These are phyloP conservation scores for Lethocerus indicus DNA, from an alignment of 1,140 invertebrate genomes.

Conservation along the genomic window DNA sequence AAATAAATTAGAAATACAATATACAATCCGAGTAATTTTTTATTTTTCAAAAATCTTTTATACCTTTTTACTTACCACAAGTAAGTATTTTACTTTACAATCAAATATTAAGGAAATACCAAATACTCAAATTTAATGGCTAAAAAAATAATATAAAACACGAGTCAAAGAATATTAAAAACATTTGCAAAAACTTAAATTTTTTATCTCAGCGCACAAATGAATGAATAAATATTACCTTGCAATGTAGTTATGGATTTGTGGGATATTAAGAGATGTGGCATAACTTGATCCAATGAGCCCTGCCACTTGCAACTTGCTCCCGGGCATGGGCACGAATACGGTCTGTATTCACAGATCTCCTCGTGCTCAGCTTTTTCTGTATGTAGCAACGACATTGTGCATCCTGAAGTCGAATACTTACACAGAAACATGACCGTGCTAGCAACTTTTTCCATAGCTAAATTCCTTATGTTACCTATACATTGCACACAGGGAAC, in stretches of 20 bases:
- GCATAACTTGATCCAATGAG: constrained; percentile 88
- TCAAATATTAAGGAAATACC: no score
- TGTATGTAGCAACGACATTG: constrained; percentile 79
- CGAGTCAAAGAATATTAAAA: constrained; percentile 3
- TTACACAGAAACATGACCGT: constrained; percentile 98
- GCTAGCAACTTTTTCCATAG: constrained; percentile 98
- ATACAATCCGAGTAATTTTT: no score
- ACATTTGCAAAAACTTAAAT: neutral
- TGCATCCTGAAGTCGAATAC: constrained; percentile 92
- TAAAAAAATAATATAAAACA: no score
- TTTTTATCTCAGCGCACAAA: constrained; percentile 1
- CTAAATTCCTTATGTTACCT: constrained; percentile 94
- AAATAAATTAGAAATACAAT: no score
- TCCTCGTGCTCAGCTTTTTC: constrained; percentile 98
- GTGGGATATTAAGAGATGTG: constrained; percentile 91
- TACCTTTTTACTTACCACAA: no score
- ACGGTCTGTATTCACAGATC: constrained; percentile 91
- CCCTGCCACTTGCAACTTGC: constrained; percentile 99
- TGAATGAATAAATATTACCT: constrained; percentile 25
- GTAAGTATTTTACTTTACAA: no score
- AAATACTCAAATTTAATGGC: no score
- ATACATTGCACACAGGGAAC: no score
- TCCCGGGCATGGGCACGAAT: constrained; percentile 95
- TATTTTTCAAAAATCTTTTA: no score
- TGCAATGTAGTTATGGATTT: constrained; percentile 98